phyloP scores from a whole-genome alignment of 2,888 invertebrate species.

The Volucella zonaria region DNA sequence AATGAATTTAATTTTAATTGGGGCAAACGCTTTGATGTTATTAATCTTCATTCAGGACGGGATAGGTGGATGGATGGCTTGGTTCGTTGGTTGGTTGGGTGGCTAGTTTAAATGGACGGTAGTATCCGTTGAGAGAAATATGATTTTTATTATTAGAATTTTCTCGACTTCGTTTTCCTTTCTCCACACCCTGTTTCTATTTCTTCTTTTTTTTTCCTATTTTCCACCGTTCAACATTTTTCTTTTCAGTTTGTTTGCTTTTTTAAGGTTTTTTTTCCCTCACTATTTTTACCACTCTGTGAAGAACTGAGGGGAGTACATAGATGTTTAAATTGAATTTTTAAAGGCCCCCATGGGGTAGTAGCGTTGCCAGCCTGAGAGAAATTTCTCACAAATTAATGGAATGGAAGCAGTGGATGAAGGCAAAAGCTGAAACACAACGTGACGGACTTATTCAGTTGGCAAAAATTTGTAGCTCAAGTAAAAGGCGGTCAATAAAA shows the following conservation, averaged over 20 bases:
- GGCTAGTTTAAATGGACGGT: slow-evolving; percentile 27
- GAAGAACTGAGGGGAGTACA: slow-evolving; percentile 10
- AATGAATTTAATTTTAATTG: slow-evolving; percentile 73
- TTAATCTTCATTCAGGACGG: slow-evolving; percentile 64
- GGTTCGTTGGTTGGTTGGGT: background rate
- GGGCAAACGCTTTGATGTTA: slow-evolving; percentile 73
- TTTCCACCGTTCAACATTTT: background rate
- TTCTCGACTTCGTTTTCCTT: background rate
- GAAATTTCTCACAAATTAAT: too few relatives aligned
- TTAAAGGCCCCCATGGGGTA: slow-evolving; percentile 44
- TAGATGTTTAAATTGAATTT: slow-evolving; percentile 70
- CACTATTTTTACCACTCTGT: background rate
- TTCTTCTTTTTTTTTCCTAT: background rate
- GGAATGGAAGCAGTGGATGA: too few relatives aligned
- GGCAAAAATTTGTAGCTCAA: too few relatives aligned
- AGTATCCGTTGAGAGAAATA: slow-evolving; percentile 48
- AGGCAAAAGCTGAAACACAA: too few relatives aligned
- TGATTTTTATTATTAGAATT: slow-evolving; percentile 58
- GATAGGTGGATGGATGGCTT: slow-evolving; percentile 26
- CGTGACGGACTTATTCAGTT: too few relatives aligned
- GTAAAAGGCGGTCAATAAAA: too few relatives aligned
- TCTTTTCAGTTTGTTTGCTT: slow-evolving; percentile 42
- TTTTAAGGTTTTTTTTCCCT: slow-evolving; percentile 1
- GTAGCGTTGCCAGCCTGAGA: background rate
- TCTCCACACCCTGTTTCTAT: slow-evolving; percentile 9